These are phyloP conservation scores for Meganola albula DNA, from an alignment of 2,888 invertebrate species.

Conservation along the genomic window DNA sequence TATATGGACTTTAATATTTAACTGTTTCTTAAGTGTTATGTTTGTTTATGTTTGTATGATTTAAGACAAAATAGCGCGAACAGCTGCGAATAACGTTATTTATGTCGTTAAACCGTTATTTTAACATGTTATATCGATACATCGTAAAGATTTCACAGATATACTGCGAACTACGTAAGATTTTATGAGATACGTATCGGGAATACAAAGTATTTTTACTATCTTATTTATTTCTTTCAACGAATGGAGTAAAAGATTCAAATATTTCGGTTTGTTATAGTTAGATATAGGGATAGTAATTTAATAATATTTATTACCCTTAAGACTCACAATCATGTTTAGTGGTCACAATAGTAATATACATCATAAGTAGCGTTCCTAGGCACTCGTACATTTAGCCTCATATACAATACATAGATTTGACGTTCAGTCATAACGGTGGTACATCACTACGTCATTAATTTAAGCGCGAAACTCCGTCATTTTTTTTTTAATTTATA, in stretches of 20 bases:
- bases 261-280: constrained; percentile 43
- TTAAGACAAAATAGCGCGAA: constrained; percentile 62
- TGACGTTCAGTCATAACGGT: constrained; percentile 49
- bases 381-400: constrained; percentile 72
- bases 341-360: constrained; percentile 67
- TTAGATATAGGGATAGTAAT: constrained; percentile 54
- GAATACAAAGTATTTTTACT: constrained; percentile 11
- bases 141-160: constrained; percentile 11
- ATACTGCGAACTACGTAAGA: constrained; percentile 9
- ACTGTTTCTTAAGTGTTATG: too few species aligned
- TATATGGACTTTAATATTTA: constrained; percentile 54
- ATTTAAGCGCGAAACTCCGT: constrained; percentile 34
- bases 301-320: constrained; percentile 62
- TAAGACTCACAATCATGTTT: constrained; percentile 71
- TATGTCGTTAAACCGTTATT: too few species aligned
- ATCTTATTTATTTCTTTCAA: constrained; percentile 10
- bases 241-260: constrained; percentile 2
- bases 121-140: too few species aligned
- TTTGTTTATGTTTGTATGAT: too few species aligned
- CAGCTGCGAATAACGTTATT: constrained; percentile 43
- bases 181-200: constrained; percentile 14
- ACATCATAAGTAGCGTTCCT: constrained; percentile 74
- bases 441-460: constrained; percentile 43
- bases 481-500: constrained; percentile 21
- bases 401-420: constrained; percentile 45